These are phyloP conservation scores for Brevimyrus niger DNA, from an alignment of 2,113 vertebrate species.

Conservation along the genomic window DNA sequence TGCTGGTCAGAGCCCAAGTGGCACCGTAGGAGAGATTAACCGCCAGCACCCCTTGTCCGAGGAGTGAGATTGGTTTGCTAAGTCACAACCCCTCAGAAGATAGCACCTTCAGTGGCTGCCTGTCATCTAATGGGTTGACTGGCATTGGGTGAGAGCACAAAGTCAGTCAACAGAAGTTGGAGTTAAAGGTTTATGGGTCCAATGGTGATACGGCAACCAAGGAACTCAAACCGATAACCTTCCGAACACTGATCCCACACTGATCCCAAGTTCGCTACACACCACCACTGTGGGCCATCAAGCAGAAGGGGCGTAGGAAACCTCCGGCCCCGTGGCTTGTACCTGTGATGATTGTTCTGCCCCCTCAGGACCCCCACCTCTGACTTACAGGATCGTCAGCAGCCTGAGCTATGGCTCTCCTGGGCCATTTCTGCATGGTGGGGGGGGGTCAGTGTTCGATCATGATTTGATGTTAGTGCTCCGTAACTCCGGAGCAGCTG, in stretches of 20 bases:
- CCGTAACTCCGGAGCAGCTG: neutral
- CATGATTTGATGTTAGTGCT: neutral
- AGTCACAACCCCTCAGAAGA: neutral
- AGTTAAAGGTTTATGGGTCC: neutral
- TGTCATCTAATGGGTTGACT: neutral
- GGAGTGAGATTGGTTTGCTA: neutral
- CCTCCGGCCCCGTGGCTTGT: neutral
- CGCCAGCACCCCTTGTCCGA: neutral
- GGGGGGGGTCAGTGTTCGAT: neutral
- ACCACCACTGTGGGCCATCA: neutral
- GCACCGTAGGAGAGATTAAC: neutral
- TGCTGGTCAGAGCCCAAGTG: neutral
- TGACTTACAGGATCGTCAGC: neutral
- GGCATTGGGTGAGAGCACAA: neutral
- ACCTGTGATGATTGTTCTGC: neutral
- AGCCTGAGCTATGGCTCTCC: neutral
- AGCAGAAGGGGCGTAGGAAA: neutral
- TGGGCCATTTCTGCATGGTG: neutral
- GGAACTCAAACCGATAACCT: neutral
- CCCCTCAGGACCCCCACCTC: neutral
- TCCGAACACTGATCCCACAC: neutral
- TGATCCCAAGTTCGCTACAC: neutral
- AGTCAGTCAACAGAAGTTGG: neutral
- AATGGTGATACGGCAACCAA: neutral
- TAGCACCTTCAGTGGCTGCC: neutral